A percentile compares a stretch with the other conserved stretches of the same genome.
Conservation (phyloP, 1,140 invertebrate species). For the Phthorimaea operculella region DNA sequence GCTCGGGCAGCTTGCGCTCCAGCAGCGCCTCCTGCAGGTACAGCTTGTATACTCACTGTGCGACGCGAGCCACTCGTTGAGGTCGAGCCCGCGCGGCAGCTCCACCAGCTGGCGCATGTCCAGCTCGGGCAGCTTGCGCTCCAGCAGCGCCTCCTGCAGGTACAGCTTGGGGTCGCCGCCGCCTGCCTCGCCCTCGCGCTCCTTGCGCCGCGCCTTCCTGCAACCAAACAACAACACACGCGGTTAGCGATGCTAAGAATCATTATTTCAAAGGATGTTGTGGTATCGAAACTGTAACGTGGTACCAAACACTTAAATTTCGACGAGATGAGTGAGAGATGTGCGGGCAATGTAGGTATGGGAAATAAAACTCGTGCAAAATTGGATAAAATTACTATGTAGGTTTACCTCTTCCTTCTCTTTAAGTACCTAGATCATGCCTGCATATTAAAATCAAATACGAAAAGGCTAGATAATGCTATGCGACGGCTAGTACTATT, state of each 20-base stretch:
- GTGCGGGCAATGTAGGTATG: too few species aligned
- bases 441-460: too few species aligned
- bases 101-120: conserved; percentile 93
- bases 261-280: too few species aligned
- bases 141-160: conserved; percentile 91
- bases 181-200: conserved; percentile 86
- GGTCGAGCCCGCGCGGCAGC: conserved; percentile 92
- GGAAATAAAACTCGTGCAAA: too few species aligned
- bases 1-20: conserved; percentile 91
- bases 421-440: too few species aligned
- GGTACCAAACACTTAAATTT: conserved; percentile 1
- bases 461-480: too few species aligned
- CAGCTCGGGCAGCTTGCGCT: conserved; percentile 91
- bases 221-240: conserved; percentile 32
- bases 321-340: not conserved
- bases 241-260: conserved; percentile 1
- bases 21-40: conserved; percentile 94
- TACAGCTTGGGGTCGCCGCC: conserved; percentile 95
- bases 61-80: conserved; percentile 98
- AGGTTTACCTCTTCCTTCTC: too few species aligned
- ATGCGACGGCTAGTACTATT: too few species aligned
- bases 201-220: conserved; percentile 97
- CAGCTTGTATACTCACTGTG: conserved; percentile 93
- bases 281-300: too few species aligned
- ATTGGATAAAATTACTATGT: too few species aligned